Evolutionary conservation across 2,797 vertebrate genomes (phyloP).

Genomic region (Syngnathus rostellatus): DNA sequence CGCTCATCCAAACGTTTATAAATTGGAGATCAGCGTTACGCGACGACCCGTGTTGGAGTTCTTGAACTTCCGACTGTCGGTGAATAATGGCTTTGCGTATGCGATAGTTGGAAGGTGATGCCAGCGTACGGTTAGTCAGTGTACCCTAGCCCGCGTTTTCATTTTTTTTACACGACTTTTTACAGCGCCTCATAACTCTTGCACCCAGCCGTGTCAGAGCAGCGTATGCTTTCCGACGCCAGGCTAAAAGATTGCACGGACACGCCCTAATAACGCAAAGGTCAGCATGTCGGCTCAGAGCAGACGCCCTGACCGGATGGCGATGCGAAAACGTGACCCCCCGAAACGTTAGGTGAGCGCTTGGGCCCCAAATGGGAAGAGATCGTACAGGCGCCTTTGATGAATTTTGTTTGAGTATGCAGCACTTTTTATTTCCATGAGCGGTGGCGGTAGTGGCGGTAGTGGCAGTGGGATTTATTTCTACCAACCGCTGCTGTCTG

Average conservation of each 20-base stretch:
- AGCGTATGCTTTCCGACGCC: conserved; percentile 42
- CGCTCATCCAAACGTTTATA: background rate
- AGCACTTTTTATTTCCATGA: conserved; percentile 26
- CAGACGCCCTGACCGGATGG: background rate
- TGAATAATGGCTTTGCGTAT: background rate
- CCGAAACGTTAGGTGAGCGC: background rate
- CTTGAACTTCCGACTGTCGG: background rate
- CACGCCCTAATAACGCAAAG: conserved; percentile 38
- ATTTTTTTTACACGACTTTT: conserved; percentile 17
- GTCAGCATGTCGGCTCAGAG: conserved; percentile 32
- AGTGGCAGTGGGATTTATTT: conserved; percentile 45
- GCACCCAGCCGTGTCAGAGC: conserved; percentile 37
- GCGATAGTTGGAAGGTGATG: background rate
- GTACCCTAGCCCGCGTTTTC: conserved; percentile 20
- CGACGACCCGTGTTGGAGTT: background rate
- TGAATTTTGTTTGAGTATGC: conserved; percentile 20
- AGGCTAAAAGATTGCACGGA: conserved; percentile 40
- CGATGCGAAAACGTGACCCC: background rate
- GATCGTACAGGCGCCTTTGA: conserved; percentile 9
- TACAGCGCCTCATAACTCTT: conserved; percentile 45
- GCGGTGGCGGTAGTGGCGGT: conserved; percentile 14
- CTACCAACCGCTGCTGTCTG: conserved; percentile 22
- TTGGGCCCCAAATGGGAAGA: conserved; percentile 14
- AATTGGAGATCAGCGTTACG: background rate
- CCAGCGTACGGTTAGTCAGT: background rate